Base-by-base conservation (phyloP, 1,140 invertebrate genomes). In the Delia radicum region DNA sequence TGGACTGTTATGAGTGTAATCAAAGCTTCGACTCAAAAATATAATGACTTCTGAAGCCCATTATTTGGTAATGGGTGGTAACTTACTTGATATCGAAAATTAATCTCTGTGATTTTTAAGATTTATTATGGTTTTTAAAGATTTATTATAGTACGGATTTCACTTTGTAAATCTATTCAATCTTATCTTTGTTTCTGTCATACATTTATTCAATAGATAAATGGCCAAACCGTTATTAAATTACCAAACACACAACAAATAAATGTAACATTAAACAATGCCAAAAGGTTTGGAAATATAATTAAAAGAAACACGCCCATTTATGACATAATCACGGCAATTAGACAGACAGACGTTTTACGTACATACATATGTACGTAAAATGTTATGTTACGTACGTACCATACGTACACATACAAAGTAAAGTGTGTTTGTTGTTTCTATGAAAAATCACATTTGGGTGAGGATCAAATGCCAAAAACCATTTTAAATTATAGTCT, bases 401-500 rank as follows among this genome's bases (percentile, higher is more conserved):
- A n/a, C n/a, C n/a, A n/a, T n/a, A n/a, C n/a, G n/a, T 13, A 21
- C 29, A 69, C 65, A 13, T 28, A 21, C 65, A 31, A 31, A 5
- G 12, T 42, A 67, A 5, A 69, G 24, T n/a, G n/a, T n/a, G n/a
- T n/a, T n/a, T n/a, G n/a, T n/a, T n/a, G n/a, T n/a, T n/a, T n/a
- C n/a, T n/a, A 37, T 69, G 65, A 33, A 37, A 69, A 69, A 33
- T 69, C n/a, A 18, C 65, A 37, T 69, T n/a, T 2, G 8, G 29
- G 18, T 37, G 29, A 31, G 65, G 65, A 69, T 69, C 65, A 69
- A 69, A 69, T 69, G 65, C n/a, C 29, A 69, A 69, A 69, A 69
- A 28, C 29, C 18, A 33, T 21, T 69, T 69, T 37, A 65, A 65
- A 65, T 29, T 3, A n/a, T n/a, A n/a, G n/a, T n/a, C n/a, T n/a